Conservation (phyloP, 2,888 invertebrate species). For the Polietes domitor region DNA sequence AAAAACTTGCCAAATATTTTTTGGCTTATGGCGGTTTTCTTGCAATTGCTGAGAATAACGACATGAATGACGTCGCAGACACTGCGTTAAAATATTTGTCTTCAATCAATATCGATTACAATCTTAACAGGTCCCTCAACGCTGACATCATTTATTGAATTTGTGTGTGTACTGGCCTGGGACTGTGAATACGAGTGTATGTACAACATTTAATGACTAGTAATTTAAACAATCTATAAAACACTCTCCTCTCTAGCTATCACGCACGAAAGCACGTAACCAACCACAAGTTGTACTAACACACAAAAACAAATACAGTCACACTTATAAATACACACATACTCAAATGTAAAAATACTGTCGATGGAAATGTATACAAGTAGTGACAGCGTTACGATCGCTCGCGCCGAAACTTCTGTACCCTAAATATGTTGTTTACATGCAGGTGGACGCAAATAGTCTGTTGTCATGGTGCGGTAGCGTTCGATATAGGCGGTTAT, state of each 20-base stretch:
- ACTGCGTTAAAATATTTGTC: background rate
- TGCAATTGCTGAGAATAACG: too few species aligned
- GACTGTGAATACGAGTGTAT: background rate
- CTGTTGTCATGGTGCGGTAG: too few species aligned
- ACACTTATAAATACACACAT: conserved; percentile 14
- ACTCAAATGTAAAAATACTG: conserved; percentile 49
- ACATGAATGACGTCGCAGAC: too few species aligned
- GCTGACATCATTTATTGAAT: conserved; percentile 17
- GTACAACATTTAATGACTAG: conserved; percentile 34
- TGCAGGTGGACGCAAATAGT: too few species aligned
- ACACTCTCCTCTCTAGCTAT: background rate
- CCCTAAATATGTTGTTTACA: too few species aligned
- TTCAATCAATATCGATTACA: conserved; percentile 29
- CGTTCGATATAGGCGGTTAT: too few species aligned
- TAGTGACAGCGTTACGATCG: too few species aligned
- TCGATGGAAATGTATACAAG: conserved; percentile 61
- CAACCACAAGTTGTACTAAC: conserved; percentile 61
- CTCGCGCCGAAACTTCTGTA: too few species aligned
- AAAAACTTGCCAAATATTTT: too few species aligned
- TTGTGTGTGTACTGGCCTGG: background rate
- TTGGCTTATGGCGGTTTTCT: too few species aligned
- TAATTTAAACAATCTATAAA: conserved; percentile 34
- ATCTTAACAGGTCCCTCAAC: conserved; percentile 21
- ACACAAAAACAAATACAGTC: conserved; percentile 48
- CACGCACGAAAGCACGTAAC: conserved; percentile 40